A percentile compares a stretch with the other conserved stretches of the same genome.
phyloP scores from a whole-genome alignment of 2,113 vertebrate genomes.

The Heterocephalus glaber region DNA sequence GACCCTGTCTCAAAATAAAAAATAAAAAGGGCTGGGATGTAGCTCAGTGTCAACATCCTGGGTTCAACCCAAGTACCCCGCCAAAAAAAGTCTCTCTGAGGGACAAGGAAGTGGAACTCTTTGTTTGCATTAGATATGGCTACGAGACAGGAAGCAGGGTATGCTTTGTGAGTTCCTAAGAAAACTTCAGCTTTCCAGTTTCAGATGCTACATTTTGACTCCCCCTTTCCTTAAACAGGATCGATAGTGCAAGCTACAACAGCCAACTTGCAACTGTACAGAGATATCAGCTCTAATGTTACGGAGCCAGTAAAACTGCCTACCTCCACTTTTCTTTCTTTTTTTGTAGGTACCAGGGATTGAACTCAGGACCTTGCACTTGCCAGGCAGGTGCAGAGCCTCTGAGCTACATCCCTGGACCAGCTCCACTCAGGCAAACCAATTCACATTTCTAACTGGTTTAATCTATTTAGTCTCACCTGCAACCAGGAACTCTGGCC shows the following conservation, averaged over 20 bases:
- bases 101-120: slow-evolving; percentile 42
- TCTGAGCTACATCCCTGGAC: no score
- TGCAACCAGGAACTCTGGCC: neutral
- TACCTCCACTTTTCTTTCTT: slow-evolving; percentile 27
- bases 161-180: slow-evolving; percentile 33
- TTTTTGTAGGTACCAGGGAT: neutral
- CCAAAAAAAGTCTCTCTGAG: neutral
- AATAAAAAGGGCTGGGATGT: neutral
- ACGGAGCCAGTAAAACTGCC: neutral
- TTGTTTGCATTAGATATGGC: neutral
- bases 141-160: slow-evolving; percentile 3
- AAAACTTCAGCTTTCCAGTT: slow-evolving; percentile 46
- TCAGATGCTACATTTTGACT: neutral
- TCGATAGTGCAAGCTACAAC: neutral
- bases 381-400: no score
- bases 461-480: slow-evolving; percentile 38
- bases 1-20: neutral
- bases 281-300: neutral
- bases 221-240: slow-evolving; percentile 40
- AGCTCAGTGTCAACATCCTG: neutral
- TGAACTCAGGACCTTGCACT: no score
- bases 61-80: neutral
- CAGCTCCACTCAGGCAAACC: neutral
- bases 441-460: neutral
- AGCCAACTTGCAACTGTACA: neutral